These are phyloP conservation scores for Apaloderma vittatum DNA, from an alignment of 2,113 vertebrate genomes.

Conservation along the genomic window DNA sequence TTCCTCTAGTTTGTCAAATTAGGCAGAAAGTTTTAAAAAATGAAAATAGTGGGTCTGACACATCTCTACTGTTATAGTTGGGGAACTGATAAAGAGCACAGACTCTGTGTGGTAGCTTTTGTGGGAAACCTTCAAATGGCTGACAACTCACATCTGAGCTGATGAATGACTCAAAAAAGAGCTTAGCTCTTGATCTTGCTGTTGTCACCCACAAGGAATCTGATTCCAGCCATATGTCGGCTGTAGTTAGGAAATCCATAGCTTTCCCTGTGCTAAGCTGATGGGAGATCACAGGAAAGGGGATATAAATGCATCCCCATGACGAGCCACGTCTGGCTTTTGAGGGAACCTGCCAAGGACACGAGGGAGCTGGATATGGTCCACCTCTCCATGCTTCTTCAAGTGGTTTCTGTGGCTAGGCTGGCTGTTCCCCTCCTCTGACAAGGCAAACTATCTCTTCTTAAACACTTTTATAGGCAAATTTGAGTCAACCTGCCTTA, in stretches of 20 bases:
- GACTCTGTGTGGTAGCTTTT: slow-evolving; percentile 31
- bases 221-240: neutral
- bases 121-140: slow-evolving; percentile 35
- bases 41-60: slow-evolving; percentile 20
- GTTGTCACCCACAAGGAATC: neutral
- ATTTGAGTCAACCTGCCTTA: neutral
- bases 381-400: neutral
- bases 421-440: neutral
- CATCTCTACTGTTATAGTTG: slow-evolving; percentile 22
- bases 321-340: neutral
- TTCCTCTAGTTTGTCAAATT: slow-evolving; percentile 21
- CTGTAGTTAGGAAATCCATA: neutral
- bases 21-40: slow-evolving; percentile 47
- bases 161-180: slow-evolving; percentile 60
- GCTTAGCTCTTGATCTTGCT: neutral
- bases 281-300: neutral
- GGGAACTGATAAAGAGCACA: slow-evolving; percentile 16
- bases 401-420: neutral
- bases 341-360: neutral
- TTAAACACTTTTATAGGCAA: neutral
- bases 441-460: neutral
- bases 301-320: neutral
- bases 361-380: fast-evolving
- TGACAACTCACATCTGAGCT: slow-evolving; percentile 50
- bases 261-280: neutral